phyloP scores from a whole-genome alignment of 2,113 vertebrate species.

The Nerophis ophidion region DNA sequence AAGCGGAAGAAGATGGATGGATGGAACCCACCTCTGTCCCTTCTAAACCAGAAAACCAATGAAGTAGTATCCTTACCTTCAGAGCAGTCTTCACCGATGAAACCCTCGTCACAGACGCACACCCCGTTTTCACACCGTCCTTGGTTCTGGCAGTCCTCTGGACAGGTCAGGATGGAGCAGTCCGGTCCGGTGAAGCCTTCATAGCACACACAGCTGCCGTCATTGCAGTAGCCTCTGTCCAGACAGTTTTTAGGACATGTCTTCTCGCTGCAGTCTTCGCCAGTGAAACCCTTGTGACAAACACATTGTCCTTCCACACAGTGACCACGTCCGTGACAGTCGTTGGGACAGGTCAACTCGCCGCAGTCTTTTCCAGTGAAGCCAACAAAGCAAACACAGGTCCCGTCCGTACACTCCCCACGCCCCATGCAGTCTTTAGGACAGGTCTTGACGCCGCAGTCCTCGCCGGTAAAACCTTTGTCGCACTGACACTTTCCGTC shows the following conservation, averaged over 20 bases:
- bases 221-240: constrained; percentile 72
- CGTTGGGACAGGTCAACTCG: constrained; percentile 74
- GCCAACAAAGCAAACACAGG: constrained; percentile 77
- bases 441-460: constrained; percentile 81
- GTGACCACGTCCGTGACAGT: constrained; percentile 78
- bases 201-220: constrained; percentile 81
- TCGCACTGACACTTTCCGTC: constrained; percentile 80
- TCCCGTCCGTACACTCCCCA: constrained; percentile 79
- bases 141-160: constrained; percentile 74
- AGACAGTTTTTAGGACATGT: constrained; percentile 81
- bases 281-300: constrained; percentile 78
- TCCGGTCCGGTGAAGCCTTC: constrained; percentile 77
- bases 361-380: constrained; percentile 80
- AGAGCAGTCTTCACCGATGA: constrained; percentile 81
- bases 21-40: too few relatives aligned
- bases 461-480: constrained; percentile 72
- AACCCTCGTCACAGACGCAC: constrained; percentile 82
- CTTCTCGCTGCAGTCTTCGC: constrained; percentile 80
- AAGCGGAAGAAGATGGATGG: too few relatives aligned
- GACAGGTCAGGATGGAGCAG: constrained; percentile 75
- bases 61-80: constrained; percentile 56
- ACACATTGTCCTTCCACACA: constrained; percentile 81
- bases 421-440: constrained; percentile 76
- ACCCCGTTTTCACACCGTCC: constrained; percentile 77
- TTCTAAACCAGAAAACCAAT: too few relatives aligned